Base-by-base conservation (phyloP, 1,140 invertebrate genomes). In the Drosophila willistoni region DNA sequence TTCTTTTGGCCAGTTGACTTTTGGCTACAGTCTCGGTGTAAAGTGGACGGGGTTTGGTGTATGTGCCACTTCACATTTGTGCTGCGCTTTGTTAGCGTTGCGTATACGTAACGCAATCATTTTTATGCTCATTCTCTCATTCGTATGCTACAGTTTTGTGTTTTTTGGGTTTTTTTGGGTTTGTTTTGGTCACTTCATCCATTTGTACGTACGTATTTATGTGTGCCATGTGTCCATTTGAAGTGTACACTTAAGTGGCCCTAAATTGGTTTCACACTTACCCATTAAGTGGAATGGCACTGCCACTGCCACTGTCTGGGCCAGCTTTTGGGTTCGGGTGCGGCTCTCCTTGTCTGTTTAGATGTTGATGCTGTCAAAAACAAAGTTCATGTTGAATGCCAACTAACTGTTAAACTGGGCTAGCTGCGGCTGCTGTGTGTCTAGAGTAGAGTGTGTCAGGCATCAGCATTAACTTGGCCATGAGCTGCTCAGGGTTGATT, bases 191-290 rank as follows among this genome's bases (percentile, higher is more conserved):
- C 63, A 39, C 51, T 36, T 6, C n/a, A 22, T 19, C 17, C 19
- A n/a, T 51, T 7, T 4, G 7, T 7, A 13, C 17, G 59, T 34
- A 44, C 42, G 14, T 44, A 44, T 9, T 19, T 55, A 6, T 17
- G 51, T n/a, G 64, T 67, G 74, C 76, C 36, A 39, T 39, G 72
- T 81, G 79, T 81, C 76, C 80, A 68, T 73, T 89, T 83, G 64
- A 84, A 89, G 84, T 87, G 71, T 67, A 81, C 84, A 81, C 80
- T 89, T 89, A 87, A 87, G 84, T 87, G 84, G 84, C 67, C 80
- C 84, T 86, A 89, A 77, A 87, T 87, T 87, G 84, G 85, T 89
- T 89, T 87, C 84, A 78, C 84, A 87, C 84, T 77, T 55, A 64
- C 66, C 77, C 68, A 81, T 89, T 73, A 87, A 87, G 84, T 87